Evolutionary conservation across 2,888 invertebrate species (phyloP).

Genomic region (Harpagoxenus sublaevis): DNA sequence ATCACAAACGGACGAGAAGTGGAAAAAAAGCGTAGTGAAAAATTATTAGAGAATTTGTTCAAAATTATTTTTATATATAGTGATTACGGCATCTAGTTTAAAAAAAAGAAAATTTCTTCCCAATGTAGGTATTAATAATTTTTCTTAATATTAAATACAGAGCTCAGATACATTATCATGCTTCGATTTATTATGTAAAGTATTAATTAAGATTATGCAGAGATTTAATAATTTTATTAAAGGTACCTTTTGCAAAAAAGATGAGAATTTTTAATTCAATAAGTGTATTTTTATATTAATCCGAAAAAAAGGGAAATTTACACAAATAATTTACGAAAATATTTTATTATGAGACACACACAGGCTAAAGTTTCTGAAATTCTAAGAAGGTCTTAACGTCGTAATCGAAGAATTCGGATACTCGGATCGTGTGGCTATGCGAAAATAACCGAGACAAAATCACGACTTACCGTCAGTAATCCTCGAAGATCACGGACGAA

Average conservation of each 20-base stretch:
- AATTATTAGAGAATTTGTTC: background rate
- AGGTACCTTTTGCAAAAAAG: background rate
- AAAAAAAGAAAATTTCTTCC: background rate
- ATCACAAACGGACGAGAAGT: background rate
- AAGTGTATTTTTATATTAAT: background rate
- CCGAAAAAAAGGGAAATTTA: background rate
- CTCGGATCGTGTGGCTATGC: background rate
- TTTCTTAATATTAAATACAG: background rate
- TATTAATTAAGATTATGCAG: slow-evolving; percentile 3
- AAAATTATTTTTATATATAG: background rate
- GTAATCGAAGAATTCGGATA: background rate
- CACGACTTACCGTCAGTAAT: slow-evolving; percentile 8
- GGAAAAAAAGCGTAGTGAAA: background rate
- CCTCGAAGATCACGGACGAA: slow-evolving; percentile 8
- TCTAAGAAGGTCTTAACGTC: background rate
- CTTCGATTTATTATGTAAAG: slow-evolving; percentile 5
- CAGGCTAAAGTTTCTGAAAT: background rate
- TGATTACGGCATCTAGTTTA: background rate
- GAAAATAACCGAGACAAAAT: slow-evolving; percentile 1
- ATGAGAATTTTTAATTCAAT: background rate
- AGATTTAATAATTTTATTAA: background rate
- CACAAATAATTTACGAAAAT: background rate
- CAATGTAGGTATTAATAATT: background rate
- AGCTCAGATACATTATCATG: background rate
- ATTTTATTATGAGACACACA: background rate